phyloP scores from a whole-genome alignment of 92 coral and sea anemone genomes.

The Epizoanthus scotinus region DNA sequence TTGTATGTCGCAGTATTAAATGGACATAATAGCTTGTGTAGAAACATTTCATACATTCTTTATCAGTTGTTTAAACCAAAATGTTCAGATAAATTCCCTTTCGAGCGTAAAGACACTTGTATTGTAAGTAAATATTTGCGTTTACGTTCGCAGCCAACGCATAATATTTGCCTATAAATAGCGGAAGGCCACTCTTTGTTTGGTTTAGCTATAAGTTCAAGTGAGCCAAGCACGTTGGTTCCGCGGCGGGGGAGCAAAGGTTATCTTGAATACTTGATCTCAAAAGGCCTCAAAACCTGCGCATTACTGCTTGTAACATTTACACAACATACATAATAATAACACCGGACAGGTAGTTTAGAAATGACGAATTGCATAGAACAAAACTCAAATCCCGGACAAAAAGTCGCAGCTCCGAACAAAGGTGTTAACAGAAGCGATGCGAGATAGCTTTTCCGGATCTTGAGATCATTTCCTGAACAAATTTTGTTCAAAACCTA shows the following conservation, averaged over 20 bases:
- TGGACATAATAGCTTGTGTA: background rate
- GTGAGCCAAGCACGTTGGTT: background rate
- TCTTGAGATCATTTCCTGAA: conserved; percentile 11
- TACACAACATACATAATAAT: no score
- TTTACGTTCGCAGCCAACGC: background rate
- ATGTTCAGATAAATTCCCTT: background rate
- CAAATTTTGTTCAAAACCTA: background rate
- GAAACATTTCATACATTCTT: background rate
- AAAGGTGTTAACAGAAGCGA: no score
- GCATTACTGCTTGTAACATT: no score
- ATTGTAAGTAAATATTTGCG: conserved; percentile 28
- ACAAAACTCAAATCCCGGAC: no score
- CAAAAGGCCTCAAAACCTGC: background rate
- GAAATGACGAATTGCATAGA: no score
- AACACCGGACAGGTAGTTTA: no score
- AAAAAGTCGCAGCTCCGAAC: no score
- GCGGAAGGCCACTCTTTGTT: conserved; percentile 23
- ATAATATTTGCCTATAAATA: conserved; percentile 32
- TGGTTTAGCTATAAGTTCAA: conserved; percentile 12
- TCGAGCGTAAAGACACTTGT: conserved; percentile 2
- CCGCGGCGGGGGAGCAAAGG: conserved; percentile 27
- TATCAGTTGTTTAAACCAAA: conserved; percentile 6
- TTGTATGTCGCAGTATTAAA: background rate
- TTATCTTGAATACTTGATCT: conserved; percentile 8
- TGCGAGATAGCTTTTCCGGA: no score